A percentile compares a stretch with the other conserved stretches of the same genome.
Evolutionary conservation across 2,888 invertebrate species (phyloP).

Genomic region (Drosophila koepferae): DNA sequence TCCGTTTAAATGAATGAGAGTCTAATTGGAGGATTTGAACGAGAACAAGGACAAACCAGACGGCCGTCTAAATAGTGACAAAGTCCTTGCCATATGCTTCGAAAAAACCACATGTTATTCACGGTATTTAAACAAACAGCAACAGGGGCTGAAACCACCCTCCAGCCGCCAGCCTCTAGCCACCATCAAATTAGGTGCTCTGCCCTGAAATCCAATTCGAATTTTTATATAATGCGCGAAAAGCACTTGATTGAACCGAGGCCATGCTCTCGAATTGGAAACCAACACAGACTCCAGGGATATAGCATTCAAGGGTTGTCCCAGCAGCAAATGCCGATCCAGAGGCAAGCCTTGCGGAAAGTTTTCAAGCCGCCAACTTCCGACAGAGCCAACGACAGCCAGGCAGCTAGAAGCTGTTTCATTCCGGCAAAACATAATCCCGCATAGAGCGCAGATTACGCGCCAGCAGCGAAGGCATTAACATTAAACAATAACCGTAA

Average conservation of each 20-base stretch:
- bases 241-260: conserved; percentile 77
- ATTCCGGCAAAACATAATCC: conserved; percentile 30
- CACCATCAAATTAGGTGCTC: conserved; percentile 73
- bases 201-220: conserved; percentile 82
- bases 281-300: conserved; percentile 60
- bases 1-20: conserved; percentile 85
- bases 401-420: conserved; percentile 73
- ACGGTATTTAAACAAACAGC: conserved; percentile 84
- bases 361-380: conserved; percentile 35
- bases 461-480: conserved; percentile 54
- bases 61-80: conserved; percentile 79
- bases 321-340: conserved; percentile 47
- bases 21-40: conserved; percentile 85
- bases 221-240: conserved; percentile 83
- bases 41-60: conserved; percentile 49
- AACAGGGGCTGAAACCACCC: conserved; percentile 67
- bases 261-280: conserved; percentile 16
- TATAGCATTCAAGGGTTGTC: conserved; percentile 46
- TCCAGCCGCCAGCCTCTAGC: conserved; percentile 57
- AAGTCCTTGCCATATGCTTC: conserved; percentile 85
- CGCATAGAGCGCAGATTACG: conserved; percentile 58
- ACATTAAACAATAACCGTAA: conserved; percentile 56
- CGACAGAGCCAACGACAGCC: conserved; percentile 13
- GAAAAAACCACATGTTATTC: conserved; percentile 85
- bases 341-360: conserved; percentile 48